Conservation (phyloP, 2,888 invertebrate genomes). For the Deilephila elpenor region DNA sequence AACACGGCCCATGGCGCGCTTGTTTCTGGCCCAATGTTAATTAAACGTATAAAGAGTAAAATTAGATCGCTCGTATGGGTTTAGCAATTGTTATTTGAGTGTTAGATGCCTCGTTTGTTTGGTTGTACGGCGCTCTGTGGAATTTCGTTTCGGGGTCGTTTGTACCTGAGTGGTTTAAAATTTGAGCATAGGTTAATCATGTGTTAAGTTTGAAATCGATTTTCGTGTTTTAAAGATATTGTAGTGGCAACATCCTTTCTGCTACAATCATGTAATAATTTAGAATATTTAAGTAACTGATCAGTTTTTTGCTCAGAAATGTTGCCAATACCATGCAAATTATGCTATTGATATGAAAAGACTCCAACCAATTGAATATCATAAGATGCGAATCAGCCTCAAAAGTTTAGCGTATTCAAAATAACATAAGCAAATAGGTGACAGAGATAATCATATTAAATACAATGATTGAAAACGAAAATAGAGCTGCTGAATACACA, state of each 20-base stretch:
- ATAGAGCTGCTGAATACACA: neutral
- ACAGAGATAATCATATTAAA: neutral
- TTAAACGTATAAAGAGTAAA: slow-evolving; percentile 68
- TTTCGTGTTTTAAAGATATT: neutral
- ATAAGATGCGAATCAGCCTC: no score
- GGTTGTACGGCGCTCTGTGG: slow-evolving; percentile 18
- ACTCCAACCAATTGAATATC: no score
- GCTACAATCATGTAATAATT: no score
- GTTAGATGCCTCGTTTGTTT: slow-evolving; percentile 39
- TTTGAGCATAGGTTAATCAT: slow-evolving; percentile 6
- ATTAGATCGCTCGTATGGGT: slow-evolving; percentile 60
- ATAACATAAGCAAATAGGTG: no score
- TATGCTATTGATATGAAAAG: no score
- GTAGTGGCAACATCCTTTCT: no score
- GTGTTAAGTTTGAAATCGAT: neutral
- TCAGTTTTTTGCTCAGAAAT: no score
- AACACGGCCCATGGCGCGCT: slow-evolving; percentile 45
- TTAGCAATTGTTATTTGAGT: slow-evolving; percentile 52
- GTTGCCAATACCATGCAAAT: no score
- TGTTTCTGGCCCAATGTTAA: slow-evolving; percentile 53
- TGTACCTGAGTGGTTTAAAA: neutral
- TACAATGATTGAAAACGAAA: neutral
- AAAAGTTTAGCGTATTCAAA: no score
- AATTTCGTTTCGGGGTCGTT: slow-evolving; percentile 7
- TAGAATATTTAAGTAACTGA: no score